Evolutionary conservation across 2,113 vertebrate species (phyloP).

Genomic region (Lophura nycthemera): DNA sequence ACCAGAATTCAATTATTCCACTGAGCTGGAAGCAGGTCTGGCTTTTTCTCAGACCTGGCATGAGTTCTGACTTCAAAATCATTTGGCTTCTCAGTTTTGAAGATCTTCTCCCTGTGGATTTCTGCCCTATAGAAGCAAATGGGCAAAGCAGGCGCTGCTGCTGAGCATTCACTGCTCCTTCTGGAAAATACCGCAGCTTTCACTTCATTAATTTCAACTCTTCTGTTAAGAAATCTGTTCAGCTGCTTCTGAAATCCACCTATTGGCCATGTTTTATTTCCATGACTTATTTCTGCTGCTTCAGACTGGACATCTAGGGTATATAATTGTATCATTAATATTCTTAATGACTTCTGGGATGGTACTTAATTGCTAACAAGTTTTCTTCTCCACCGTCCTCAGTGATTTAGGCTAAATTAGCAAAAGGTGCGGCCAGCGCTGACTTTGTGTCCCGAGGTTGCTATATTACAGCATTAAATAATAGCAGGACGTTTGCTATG

Average conservation of each 20-base stretch:
- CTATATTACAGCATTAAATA: not conserved
- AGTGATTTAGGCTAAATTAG: not conserved
- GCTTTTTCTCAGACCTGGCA: not conserved
- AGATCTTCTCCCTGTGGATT: not conserved
- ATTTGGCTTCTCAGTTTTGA: not conserved
- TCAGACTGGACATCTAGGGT: not conserved
- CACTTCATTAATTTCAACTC: not conserved
- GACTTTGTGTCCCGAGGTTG: not conserved
- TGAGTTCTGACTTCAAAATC: not conserved
- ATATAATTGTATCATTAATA: not conserved
- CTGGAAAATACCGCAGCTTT: not conserved
- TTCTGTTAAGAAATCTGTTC: not conserved
- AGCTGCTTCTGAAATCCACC: not conserved
- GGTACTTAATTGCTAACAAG: not conserved
- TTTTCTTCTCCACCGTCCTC: not conserved
- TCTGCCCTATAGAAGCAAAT: not conserved
- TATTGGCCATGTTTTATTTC: not conserved
- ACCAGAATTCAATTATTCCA: not conserved
- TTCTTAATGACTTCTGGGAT: constrained; percentile 7
- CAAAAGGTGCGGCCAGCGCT: not conserved
- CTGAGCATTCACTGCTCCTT: not conserved
- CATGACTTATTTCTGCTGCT: not conserved
- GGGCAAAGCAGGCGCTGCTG: not conserved
- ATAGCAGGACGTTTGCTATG: not conserved
- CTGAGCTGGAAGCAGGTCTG: not conserved